Percentiles rank a stretch among this genome's conserved stretches.
These are phyloP conservation scores for Monopterus albus DNA, from an alignment of 2,113 vertebrate species.

Conservation along the genomic window DNA sequence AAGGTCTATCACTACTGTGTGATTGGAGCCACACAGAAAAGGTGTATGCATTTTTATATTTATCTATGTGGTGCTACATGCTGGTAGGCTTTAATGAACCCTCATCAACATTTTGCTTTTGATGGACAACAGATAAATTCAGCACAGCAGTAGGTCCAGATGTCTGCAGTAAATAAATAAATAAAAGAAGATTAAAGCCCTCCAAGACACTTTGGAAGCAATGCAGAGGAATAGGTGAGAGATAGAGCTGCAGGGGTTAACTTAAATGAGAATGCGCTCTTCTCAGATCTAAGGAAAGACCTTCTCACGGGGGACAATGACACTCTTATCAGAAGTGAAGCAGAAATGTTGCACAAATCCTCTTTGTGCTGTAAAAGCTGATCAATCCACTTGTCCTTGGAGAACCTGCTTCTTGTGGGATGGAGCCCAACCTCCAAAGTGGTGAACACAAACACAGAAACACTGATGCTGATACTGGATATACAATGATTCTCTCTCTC, in stretches of 20 bases:
- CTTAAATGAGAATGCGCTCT: conserved; percentile 41
- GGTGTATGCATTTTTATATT: conserved; percentile 1
- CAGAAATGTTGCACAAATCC: conserved; percentile 66
- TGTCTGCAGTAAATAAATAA: too few species aligned
- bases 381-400: conserved; percentile 39
- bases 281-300: conserved; percentile 49
- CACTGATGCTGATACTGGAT: background rate
- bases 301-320: conserved; percentile 46
- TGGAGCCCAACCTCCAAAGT: conserved; percentile 11
- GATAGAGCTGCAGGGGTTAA: conserved; percentile 30
- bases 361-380: conserved; percentile 54
- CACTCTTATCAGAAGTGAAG: conserved; percentile 61
- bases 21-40: conserved; percentile 13
- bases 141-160: conserved; percentile 5
- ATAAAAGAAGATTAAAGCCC: conserved; percentile 29
- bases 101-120: conserved; percentile 24
- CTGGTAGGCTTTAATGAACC: conserved; percentile 29
- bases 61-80: conserved; percentile 10
- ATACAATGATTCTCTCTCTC: background rate
- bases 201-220: conserved; percentile 1
- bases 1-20: conserved; percentile 1
- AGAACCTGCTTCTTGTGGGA: conserved; percentile 29
- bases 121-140: background rate
- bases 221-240: background rate
- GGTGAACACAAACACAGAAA: background rate